These are phyloP conservation scores for Arrhamphus sclerolepis DNA, from an alignment of 2,797 vertebrate genomes.

Conservation along the genomic window DNA sequence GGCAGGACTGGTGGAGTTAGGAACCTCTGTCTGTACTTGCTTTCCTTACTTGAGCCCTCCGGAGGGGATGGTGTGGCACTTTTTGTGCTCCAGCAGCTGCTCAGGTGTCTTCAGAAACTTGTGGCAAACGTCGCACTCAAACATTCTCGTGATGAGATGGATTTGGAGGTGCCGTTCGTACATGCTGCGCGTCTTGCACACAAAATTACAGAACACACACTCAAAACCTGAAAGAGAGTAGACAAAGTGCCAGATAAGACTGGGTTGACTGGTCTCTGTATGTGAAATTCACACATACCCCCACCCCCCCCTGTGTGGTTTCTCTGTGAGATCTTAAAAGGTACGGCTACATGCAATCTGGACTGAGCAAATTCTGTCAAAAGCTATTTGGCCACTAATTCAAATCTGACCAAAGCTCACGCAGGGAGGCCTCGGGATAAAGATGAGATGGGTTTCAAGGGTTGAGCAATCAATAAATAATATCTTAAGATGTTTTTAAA, in stretches of 20 bases:
- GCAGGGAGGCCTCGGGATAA: not conserved
- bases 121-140: slow-evolving; percentile 98
- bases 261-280: not conserved
- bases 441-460: not conserved
- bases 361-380: not conserved
- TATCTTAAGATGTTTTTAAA: slow-evolving; percentile 4
- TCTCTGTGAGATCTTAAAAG: not conserved
- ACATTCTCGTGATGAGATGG: slow-evolving; percentile 99
- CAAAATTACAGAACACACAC: slow-evolving; percentile 99
- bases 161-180: slow-evolving; percentile 99
- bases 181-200: slow-evolving; percentile 98
- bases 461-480: not conserved
- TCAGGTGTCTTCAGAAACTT: slow-evolving; percentile 99
- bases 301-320: not conserved
- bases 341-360: too few species aligned
- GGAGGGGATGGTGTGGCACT: slow-evolving; percentile 98
- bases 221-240: slow-evolving; percentile 88
- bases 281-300: too few species aligned
- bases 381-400: not conserved
- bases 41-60: slow-evolving; percentile 99
- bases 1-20: slow-evolving; percentile 63
- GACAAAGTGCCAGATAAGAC: not conserved
- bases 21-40: slow-evolving; percentile 91
- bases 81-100: slow-evolving; percentile 99
- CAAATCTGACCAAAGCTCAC: not conserved